Conservation (phyloP, 2,797 vertebrate genomes). For the Pangasius larnaudii region DNA sequence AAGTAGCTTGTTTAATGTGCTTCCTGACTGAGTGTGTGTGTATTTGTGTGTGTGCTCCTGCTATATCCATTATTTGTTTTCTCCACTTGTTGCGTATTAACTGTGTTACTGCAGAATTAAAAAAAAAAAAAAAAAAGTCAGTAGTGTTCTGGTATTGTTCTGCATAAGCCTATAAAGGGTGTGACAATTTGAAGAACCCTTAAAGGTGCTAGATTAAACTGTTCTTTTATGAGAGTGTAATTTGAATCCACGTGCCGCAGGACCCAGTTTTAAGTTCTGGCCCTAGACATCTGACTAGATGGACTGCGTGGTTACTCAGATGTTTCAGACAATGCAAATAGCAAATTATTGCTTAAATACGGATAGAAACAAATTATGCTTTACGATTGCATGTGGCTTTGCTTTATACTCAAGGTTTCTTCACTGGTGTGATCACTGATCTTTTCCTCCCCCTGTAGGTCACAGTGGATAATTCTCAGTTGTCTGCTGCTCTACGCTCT, state of each 20-base stretch:
- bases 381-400: not conserved
- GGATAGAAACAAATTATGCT: not conserved
- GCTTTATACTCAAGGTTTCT: not conserved
- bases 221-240: not conserved
- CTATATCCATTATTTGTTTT: not conserved
- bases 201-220: not conserved
- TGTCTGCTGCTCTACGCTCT: not conserved
- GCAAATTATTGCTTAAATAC: not conserved
- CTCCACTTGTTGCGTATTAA: not conserved
- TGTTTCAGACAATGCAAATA: not conserved
- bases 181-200: not conserved
- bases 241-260: not conserved
- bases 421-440: not conserved
- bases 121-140: not conserved
- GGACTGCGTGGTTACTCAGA: not conserved
- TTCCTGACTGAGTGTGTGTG: conserved; percentile 1
- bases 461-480: not conserved
- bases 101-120: not conserved
- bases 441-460: not conserved
- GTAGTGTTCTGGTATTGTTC: not conserved
- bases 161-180: not conserved
- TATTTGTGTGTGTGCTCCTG: not conserved
- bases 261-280: not conserved
- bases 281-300: not conserved
- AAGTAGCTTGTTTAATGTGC: conserved; percentile 12